phyloP scores from a whole-genome alignment of 2,113 vertebrate species.

The Ptilonorhynchus violaceus region DNA sequence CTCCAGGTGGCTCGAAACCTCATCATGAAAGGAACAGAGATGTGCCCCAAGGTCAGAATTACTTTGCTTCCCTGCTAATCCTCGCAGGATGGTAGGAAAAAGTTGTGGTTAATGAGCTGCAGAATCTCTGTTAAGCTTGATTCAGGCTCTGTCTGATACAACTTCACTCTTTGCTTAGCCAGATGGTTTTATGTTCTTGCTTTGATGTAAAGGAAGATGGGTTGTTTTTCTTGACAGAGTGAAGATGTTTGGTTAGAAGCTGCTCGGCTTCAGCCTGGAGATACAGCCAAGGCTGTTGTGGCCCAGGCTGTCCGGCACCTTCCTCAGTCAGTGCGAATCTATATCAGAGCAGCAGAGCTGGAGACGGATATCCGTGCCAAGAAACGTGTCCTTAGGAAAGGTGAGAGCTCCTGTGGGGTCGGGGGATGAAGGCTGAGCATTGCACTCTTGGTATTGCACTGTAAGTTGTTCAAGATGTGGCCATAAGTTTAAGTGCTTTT shows the following conservation, averaged over 20 bases:
- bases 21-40: constrained; percentile 99
- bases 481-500: not conserved
- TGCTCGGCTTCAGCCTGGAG: constrained; percentile 92
- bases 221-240: constrained; percentile 76
- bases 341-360: constrained; percentile 94
- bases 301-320: constrained; percentile 96
- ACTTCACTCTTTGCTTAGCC: not conserved
- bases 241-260: constrained; percentile 98
- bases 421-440: not conserved
- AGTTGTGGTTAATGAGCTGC: not conserved
- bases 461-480: not conserved
- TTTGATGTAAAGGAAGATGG: not conserved
- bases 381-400: constrained; percentile 95
- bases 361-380: constrained; percentile 95
- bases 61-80: not conserved
- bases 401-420: constrained; percentile 57
- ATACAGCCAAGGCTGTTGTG: constrained; percentile 96
- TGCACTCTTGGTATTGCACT: not conserved
- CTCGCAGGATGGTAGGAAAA: not conserved
- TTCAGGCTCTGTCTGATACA: not conserved
- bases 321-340: constrained; percentile 93
- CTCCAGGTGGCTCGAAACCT: constrained; percentile 95
- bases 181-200: not conserved
- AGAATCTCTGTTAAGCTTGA: not conserved
- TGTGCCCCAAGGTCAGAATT: constrained; percentile 93